Evolutionary conservation across 2,113 vertebrate genomes (phyloP), one percentile per base, ranked within the genome.

Genomic region (Progne subis): DNA sequence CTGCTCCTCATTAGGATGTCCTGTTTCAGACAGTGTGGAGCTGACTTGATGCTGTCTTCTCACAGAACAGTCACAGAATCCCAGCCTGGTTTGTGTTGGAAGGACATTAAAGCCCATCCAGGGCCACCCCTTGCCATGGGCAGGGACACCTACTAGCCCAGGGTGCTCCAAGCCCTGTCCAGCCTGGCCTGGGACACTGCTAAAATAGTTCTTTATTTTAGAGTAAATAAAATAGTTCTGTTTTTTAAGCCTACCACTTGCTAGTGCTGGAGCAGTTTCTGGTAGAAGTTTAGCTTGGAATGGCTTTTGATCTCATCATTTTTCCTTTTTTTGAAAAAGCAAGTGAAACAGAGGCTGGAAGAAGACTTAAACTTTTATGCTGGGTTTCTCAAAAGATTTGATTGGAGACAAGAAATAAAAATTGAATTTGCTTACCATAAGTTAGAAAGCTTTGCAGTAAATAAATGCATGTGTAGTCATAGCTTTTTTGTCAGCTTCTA

Each of bases 1-100:
- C 12, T 26, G 31, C 49, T 64, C 29, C 14, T 52, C 4, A 0
- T 3, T 47, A 50, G 34, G 31, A 9, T 63, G 9, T 23, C 13
- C 16, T 60, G 34, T 82, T 64, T 41, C 49, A 72, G 12, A 29
- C 32, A 43, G 20, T 5, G 8, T 50, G 83, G 14, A n/a, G 55
- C 64, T 88, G 75, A 46, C 31, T 70, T 28, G 18, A 6, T 67
- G 17, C 25, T 79, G 25, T 75, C 17, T 79, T 85, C 47, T 47
- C 28, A 13, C 0, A 0, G 29, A 74, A 28, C 49, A 55, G 49
- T 76, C 34, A 37, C 43, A 28, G 34, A 77, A 77, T 70, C 71
- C 25, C 34, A 56, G 2, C 23, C 12, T 69, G 34, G 6, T 43
- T 63, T 76, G 63, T 39, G 9, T 26, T 55, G 34, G 34, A 55